Base-by-base conservation (phyloP, 1,140 invertebrate species). In the Chymomyza costata region DNA sequence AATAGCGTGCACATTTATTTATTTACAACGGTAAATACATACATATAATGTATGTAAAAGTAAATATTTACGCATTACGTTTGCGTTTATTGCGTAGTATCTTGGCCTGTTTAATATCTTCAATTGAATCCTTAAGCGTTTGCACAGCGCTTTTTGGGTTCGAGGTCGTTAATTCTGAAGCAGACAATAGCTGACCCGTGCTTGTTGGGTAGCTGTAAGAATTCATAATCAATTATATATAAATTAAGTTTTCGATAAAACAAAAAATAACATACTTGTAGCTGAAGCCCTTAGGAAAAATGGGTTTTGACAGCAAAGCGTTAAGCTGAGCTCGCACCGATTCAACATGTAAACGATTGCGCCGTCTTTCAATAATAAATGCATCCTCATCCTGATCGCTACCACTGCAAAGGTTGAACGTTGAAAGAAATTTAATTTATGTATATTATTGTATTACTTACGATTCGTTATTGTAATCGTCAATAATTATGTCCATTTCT, bases 401-500 rank as follows among this genome's bases (percentile, higher is more conserved):
- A n/a, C 67, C 68, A 16, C 83, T 85, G 17, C 5, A 54, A 17
- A 17, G 0, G 5, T n/a, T n/a, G n/a, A n/a, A n/a, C n/a, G n/a
- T n/a, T n/a, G n/a, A n/a, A n/a, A n/a, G n/a, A n/a, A 5, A 11
- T 17, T 6, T 6, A 10, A 3, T 11, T 14, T 3, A 1, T 0
- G 10, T 7, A 16, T n/a, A n/a, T n/a, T n/a, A n/a, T n/a, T n/a
- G n/a, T n/a, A n/a, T 19, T 14, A 38, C 43, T 51, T 54, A 83
- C 76, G 68, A 80, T 16, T 62, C 71, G 47, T 85, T 81, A 25
- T 85, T 85, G 43, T 66, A 83, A 39, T 94, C 92, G 68, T 96
- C 94, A 6, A 97, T 85, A 34, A 95, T 88, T 49, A 98, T 90
- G 85, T 97, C 96, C 90, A 95, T 93, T 56, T 97, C 94, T 62